Conservation (phyloP, 2,797 vertebrate species). For the Leuciscus waleckii region DNA sequence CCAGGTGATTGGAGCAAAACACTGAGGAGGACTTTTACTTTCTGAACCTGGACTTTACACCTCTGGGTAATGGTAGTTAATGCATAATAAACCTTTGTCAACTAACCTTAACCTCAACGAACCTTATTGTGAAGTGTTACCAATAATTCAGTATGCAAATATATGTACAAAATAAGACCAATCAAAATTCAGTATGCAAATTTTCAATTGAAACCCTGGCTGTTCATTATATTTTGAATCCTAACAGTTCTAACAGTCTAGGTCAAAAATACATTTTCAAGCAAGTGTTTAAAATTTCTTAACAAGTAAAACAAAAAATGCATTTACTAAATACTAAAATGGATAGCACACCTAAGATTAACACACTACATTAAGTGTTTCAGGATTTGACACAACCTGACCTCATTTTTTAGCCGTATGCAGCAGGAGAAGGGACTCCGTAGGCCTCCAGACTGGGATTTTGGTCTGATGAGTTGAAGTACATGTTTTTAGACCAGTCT, state of each 20-base stretch:
- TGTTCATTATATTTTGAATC: not conserved
- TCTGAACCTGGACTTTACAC: no score
- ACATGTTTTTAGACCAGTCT: slow-evolving; percentile 83
- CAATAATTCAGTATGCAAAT: not conserved
- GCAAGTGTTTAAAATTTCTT: not conserved
- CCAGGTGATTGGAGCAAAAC: no score
- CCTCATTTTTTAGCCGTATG: slow-evolving; percentile 72
- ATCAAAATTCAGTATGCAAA: not conserved
- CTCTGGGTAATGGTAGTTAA: not conserved
- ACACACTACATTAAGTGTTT: not conserved
- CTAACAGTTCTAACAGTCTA: not conserved
- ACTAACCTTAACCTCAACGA: not conserved
- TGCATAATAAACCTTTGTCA: not conserved
- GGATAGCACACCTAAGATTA: not conserved
- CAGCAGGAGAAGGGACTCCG: slow-evolving; percentile 88
- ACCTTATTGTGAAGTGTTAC: not conserved
- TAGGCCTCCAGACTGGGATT: slow-evolving; percentile 86
- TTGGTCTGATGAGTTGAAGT: slow-evolving; percentile 79
- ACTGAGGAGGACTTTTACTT: no score
- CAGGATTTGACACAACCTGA: slow-evolving; percentile 42
- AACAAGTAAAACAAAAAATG: not conserved
- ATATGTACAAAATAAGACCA: not conserved
- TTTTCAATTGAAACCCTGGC: not conserved
- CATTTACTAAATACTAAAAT: not conserved
- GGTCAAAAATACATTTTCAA: not conserved